Evolutionary conservation across 2,797 vertebrate species (phyloP), one percentile per base, ranked within the genome.

Genomic region (Smutsia temminckii): DNA sequence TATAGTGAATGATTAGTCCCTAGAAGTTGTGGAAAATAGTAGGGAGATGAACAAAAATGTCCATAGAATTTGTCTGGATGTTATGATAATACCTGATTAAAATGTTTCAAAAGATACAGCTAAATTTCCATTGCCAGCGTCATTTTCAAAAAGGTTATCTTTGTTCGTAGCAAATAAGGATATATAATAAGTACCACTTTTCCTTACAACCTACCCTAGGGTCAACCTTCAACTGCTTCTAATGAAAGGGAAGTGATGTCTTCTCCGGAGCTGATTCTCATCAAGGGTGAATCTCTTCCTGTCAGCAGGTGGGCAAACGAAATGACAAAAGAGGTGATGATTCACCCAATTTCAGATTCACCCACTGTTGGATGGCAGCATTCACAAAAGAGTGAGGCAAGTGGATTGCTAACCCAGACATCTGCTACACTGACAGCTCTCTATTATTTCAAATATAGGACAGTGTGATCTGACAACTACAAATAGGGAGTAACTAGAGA

Each of bases 371-470:
- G 75, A 51, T 55, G 85, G 79, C 90, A 93, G n/a, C 10, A 5
- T 77, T 90, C 69, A 93, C 85, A 91, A 92, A 94, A 88, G 92
- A 81, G 42, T 6, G 42, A 86, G 78, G 88, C 78, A 29, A 51
- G 11, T 61, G 59, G 69, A 68, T 80, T 92, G 92, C 93, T 83
- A 89, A 80, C 87, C 61, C 93, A 93, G 95, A 95, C 93, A 91
- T 95, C 96, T 91, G 95, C 75, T 59, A 7, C n/a, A 27, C 0
- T 46, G 69, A 84, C 51, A 94, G 90, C 49, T 83, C 59, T 91
- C 90, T 64, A 51, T 95, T 86, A 93, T 88, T 79, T 94, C 78
- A 79, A 93, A 94, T 85, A 83, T 59, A 94, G 92, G 94, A 81
- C 72, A 77, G 27, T 27, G 25, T 8, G 34, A 68, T 68, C 72